A percentile compares a stretch with the other conserved stretches of the same genome.
phyloP scores from a whole-genome alignment of 2,797 vertebrate species.

The Rhinoraja longicauda region DNA sequence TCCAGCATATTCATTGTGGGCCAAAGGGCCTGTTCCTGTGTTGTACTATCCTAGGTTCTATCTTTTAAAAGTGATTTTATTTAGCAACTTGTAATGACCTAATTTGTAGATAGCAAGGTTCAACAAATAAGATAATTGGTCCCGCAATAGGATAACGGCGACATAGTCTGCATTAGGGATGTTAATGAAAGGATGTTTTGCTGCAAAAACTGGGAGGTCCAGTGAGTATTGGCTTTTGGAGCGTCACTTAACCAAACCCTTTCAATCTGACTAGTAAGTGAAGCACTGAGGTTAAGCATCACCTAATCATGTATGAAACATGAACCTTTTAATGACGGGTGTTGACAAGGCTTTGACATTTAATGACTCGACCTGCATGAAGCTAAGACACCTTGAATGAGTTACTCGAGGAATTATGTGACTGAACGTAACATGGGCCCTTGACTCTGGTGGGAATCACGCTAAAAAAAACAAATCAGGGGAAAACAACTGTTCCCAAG shows the following conservation, averaged over 20 bases:
- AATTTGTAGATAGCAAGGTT: background rate
- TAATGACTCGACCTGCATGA: background rate
- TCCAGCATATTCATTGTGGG: too few relatives aligned
- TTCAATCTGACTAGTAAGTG: background rate
- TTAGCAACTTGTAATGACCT: background rate
- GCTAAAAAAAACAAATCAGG: too few relatives aligned
- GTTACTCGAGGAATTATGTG: background rate
- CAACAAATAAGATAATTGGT: background rate
- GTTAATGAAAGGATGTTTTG: background rate
- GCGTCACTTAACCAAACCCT: background rate
- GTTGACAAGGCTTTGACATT: background rate
- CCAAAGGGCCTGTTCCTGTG: too few relatives aligned
- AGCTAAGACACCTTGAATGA: background rate
- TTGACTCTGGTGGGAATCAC: background rate
- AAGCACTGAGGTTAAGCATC: background rate
- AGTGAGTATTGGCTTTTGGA: background rate
- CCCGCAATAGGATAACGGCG: background rate
- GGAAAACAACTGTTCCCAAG: background rate
- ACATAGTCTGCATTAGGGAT: background rate
- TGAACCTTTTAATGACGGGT: too few relatives aligned
- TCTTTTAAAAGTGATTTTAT: background rate
- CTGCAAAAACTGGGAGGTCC: background rate
- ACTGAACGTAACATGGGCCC: background rate
- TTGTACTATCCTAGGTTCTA: too few relatives aligned
- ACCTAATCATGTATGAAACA: background rate